These are phyloP conservation scores for Athalia circularis DNA, from an alignment of 2,888 invertebrate species.

Conservation along the genomic window DNA sequence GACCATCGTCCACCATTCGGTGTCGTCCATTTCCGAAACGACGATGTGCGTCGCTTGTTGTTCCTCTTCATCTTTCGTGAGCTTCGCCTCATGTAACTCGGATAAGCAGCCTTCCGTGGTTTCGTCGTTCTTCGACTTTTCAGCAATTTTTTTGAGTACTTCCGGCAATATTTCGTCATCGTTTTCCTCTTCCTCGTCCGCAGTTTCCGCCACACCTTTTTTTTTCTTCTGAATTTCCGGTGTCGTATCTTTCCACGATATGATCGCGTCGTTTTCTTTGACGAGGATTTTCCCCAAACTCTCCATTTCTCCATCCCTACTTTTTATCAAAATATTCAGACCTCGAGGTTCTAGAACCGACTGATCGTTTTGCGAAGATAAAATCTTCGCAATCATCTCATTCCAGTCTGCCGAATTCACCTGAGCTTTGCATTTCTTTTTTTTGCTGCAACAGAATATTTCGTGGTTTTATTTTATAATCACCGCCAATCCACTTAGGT, in stretches of 20 bases:
- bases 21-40: constrained; percentile 66
- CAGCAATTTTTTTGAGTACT: constrained; percentile 57
- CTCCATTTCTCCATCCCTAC: constrained; percentile 54
- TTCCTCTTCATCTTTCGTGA: constrained; percentile 54
- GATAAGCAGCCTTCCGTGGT: constrained; percentile 52
- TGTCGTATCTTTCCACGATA: constrained; percentile 58
- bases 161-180: constrained; percentile 55
- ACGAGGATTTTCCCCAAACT: constrained; percentile 60
- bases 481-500: too few species aligned
- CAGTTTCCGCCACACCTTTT: constrained; percentile 42
- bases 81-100: constrained; percentile 55
- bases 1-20: constrained; percentile 71
- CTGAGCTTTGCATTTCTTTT: constrained; percentile 65
- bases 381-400: constrained; percentile 60
- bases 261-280: constrained; percentile 56
- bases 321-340: constrained; percentile 61
- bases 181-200: constrained; percentile 54
- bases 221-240: constrained; percentile 22
- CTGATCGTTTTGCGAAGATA: constrained; percentile 57
- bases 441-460: constrained; percentile 57
- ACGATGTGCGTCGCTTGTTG: constrained; percentile 51
- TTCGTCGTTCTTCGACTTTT: constrained; percentile 55
- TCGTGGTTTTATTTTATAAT: too few species aligned
- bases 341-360: constrained; percentile 52
- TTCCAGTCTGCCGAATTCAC: constrained; percentile 67